These are phyloP conservation scores for Sternotherus odoratus DNA, from an alignment of 2,797 vertebrate species.

Conservation along the genomic window DNA sequence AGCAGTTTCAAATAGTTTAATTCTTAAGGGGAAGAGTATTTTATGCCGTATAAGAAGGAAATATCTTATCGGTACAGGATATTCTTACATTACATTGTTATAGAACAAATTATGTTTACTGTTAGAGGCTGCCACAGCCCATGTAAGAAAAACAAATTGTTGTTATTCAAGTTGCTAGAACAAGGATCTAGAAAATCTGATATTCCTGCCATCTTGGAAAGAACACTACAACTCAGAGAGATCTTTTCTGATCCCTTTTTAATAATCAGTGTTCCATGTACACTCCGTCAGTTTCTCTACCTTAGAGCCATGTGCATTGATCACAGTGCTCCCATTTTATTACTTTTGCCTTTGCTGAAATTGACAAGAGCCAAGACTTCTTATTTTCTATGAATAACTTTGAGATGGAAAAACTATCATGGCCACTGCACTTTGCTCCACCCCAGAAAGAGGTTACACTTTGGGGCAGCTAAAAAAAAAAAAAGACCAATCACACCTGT, in stretches of 20 bases:
- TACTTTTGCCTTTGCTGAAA: neutral
- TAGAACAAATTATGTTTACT: neutral
- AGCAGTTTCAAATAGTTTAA: neutral
- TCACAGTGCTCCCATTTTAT: neutral
- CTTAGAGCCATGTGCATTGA: neutral
- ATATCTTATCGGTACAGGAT: neutral
- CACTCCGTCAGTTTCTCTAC: neutral
- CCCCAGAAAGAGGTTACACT: neutral
- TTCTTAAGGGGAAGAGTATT: neutral
- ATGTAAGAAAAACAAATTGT: neutral
- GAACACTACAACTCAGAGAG: neutral
- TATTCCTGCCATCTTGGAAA: neutral
- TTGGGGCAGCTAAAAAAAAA: neutral
- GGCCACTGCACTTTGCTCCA: no score
- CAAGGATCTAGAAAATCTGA: neutral
- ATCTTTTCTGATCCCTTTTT: neutral
- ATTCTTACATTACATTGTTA: neutral
- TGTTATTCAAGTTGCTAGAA: neutral
- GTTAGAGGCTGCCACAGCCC: neutral
- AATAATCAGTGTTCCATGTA: neutral
- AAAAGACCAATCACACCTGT: neutral
- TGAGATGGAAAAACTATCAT: neutral
- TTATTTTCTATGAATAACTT: neutral
- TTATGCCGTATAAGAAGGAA: neutral
- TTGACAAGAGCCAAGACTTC: neutral